Evolutionary conservation across 2,888 invertebrate genomes (phyloP).

Genomic region (Athalia rosae): DNA sequence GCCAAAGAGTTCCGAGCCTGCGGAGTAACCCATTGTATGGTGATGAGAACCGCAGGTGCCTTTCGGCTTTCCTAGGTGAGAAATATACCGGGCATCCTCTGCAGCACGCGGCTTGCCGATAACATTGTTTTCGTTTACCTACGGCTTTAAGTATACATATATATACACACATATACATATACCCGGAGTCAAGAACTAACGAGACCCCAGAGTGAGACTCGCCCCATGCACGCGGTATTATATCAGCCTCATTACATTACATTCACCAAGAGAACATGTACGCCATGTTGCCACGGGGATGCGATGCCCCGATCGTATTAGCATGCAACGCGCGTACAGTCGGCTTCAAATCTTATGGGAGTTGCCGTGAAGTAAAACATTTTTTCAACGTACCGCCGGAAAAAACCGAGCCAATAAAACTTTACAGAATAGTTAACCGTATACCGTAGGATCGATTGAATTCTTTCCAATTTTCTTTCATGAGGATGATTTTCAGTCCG

Average conservation of each 20-base stretch:
- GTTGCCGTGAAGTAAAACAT: background rate
- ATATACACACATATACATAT: too few species aligned
- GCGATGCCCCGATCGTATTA: conserved; percentile 2
- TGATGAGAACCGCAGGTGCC: conserved; percentile 54
- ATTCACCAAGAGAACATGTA: too few species aligned
- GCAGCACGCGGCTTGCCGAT: conserved; percentile 61
- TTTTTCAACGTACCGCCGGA: background rate
- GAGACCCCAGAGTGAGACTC: conserved; percentile 19
- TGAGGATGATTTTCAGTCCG: too few species aligned
- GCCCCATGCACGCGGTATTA: background rate
- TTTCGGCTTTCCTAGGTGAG: conserved; percentile 55
- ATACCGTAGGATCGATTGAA: too few species aligned
- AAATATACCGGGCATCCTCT: conserved; percentile 54
- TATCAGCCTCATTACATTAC: conserved; percentile 13
- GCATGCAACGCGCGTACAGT: background rate
- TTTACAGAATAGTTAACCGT: too few species aligned
- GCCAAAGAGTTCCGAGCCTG: conserved; percentile 1
- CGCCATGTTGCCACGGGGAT: too few species aligned
- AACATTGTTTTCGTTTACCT: conserved; percentile 63
- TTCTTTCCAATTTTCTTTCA: too few species aligned
- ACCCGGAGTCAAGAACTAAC: background rate
- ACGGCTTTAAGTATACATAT: too few species aligned
- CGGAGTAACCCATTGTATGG: conserved; percentile 47
- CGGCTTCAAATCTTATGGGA: background rate
- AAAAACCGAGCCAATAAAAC: too few species aligned